Evolutionary conservation across 2,797 vertebrate genomes (phyloP).

Genomic region (Ispidina picta): DNA sequence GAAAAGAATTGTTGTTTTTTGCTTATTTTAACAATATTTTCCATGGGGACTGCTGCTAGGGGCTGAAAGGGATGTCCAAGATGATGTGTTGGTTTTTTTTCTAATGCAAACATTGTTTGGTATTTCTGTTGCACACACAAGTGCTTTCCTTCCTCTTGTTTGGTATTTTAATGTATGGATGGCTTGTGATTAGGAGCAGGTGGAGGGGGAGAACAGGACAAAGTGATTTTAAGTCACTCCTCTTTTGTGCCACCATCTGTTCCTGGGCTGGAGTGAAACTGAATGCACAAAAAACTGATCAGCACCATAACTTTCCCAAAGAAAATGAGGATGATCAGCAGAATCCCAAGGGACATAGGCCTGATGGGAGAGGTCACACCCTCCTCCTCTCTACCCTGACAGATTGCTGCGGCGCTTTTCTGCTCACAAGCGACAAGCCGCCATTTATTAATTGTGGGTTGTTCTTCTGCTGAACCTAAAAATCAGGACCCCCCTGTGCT

Average conservation of each 20-base stretch:
- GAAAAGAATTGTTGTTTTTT: conserved; percentile 65
- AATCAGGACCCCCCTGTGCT: conserved; percentile 7
- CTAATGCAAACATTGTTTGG: conserved; percentile 64
- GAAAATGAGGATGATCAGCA: conserved; percentile 67
- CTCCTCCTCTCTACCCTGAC: conserved; percentile 59
- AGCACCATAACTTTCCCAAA: conserved; percentile 65
- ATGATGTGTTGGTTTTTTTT: background rate
- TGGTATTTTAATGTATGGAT: conserved; percentile 71
- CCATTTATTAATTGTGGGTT: conserved; percentile 69
- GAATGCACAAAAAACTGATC: conserved; percentile 67
- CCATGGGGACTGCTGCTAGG: conserved; percentile 55
- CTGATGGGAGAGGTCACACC: conserved; percentile 67
- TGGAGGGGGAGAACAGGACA: conserved; percentile 63
- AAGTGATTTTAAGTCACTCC: conserved; percentile 68
- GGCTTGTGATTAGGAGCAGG: conserved; percentile 69
- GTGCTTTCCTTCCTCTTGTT: conserved; percentile 63
- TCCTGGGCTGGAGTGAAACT: conserved; percentile 65
- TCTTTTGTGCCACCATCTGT: conserved; percentile 73
- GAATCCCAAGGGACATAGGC: conserved; percentile 43
- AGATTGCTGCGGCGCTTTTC: conserved; percentile 61
- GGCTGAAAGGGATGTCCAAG: conserved; percentile 56
- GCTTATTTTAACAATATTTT: conserved; percentile 69
- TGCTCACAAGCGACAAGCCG: conserved; percentile 51
- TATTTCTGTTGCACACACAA: conserved; percentile 65
- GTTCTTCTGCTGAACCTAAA: conserved; percentile 60